phyloP scores from a whole-genome alignment of 1,140 invertebrate species.

The Leptinotarsa texana region DNA sequence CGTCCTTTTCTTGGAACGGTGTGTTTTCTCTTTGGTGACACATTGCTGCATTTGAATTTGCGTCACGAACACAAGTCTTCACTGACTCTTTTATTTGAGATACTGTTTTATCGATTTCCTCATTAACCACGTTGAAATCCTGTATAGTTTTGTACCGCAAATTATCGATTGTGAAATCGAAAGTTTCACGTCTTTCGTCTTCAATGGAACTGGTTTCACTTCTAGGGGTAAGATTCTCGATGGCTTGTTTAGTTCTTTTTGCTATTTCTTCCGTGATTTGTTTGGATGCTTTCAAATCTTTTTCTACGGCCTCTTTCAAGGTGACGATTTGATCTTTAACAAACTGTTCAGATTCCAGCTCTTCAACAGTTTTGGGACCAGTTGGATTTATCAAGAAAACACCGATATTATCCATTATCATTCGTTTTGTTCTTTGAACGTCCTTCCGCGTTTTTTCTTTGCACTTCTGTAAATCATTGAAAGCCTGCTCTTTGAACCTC shows the following conservation, averaged over 20 bases:
- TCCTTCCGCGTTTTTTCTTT: not conserved
- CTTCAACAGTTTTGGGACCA: not conserved
- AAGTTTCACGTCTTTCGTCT: not conserved
- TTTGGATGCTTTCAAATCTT: not conserved
- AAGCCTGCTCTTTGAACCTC: not conserved
- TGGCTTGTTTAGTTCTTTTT: not conserved
- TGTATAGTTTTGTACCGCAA: not conserved
- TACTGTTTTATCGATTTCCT: too few species aligned
- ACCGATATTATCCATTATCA: not conserved
- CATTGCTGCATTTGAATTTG: too few species aligned
- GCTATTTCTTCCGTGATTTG: not conserved
- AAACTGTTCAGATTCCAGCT: not conserved
- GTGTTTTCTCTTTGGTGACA: too few species aligned
- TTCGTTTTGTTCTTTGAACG: not conserved
- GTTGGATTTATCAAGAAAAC: slow-evolving; percentile 12
- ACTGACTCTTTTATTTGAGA: too few species aligned
- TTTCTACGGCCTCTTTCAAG: not conserved
- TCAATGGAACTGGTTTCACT: not conserved
- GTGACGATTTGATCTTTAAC: not conserved
- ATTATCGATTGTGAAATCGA: not conserved
- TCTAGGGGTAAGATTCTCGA: not conserved
- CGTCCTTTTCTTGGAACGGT: too few species aligned
- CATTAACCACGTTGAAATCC: not conserved
- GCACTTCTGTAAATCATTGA: not conserved
- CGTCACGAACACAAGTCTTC: too few species aligned